Conservation (phyloP, 2,797 vertebrate genomes). For the Pseudocheirus occidentalis region DNA sequence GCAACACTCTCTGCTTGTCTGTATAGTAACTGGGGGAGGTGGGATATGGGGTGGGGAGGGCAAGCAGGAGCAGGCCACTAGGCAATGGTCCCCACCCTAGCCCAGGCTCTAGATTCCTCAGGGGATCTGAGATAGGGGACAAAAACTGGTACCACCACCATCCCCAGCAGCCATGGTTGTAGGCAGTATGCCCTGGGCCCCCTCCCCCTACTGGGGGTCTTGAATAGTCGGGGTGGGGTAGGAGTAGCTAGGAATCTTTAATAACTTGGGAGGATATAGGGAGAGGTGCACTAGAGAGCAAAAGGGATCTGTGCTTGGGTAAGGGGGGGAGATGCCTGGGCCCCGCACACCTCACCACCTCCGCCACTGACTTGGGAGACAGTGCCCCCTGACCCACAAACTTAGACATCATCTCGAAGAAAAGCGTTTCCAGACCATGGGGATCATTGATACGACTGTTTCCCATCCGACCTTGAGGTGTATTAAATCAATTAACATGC, state of each 20-base stretch:
- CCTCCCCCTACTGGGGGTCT: background rate
- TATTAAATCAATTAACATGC: background rate
- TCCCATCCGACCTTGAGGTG: slow-evolving; percentile 40
- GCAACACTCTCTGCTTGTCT: slow-evolving; percentile 49
- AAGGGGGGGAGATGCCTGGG: background rate
- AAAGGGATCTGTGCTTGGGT: background rate
- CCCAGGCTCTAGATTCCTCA: background rate
- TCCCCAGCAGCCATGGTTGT: background rate
- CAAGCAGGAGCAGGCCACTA: background rate
- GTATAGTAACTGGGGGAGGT: slow-evolving; percentile 55
- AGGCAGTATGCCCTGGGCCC: background rate
- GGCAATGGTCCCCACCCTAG: background rate
- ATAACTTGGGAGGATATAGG: background rate
- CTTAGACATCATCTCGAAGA: slow-evolving; percentile 63
- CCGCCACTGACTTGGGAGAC: slow-evolving; percentile 16
- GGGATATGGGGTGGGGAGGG: background rate
- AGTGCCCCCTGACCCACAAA: slow-evolving; percentile 55
- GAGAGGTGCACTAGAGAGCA: background rate
- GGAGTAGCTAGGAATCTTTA: background rate
- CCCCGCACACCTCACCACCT: slow-evolving; percentile 57
- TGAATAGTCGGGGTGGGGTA: background rate
- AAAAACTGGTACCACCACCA: background rate
- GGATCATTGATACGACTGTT: slow-evolving; percentile 9
- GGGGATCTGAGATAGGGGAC: background rate
- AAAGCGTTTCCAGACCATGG: slow-evolving; percentile 55